phyloP scores from a whole-genome alignment of 2,797 vertebrate species.

The Channallabes apus region DNA sequence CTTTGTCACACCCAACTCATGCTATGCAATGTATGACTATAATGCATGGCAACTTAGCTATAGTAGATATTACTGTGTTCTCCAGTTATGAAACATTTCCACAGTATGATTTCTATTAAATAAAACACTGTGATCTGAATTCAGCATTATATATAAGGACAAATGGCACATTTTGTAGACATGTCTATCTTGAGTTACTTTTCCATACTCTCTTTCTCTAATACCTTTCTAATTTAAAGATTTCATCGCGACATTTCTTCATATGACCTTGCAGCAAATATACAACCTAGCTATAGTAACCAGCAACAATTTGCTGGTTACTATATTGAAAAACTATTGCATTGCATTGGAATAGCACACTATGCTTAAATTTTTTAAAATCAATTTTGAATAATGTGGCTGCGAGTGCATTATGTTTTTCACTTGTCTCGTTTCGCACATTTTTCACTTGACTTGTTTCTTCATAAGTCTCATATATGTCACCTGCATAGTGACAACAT shows the following conservation, averaged over 20 bases:
- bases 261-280: not conserved
- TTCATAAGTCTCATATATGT: conserved; percentile 1
- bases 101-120: not conserved
- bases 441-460: too few relatives aligned
- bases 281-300: not conserved
- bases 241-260: not conserved
- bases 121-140: not conserved
- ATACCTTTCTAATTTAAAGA: not conserved
- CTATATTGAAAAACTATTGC: not conserved
- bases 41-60: conserved; percentile 38
- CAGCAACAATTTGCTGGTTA: not conserved
- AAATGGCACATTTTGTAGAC: not conserved
- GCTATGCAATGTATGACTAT: conserved; percentile 40
- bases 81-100: not conserved
- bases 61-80: conserved; percentile 39
- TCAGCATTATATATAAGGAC: not conserved
- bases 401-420: not conserved
- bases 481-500: not conserved
- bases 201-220: not conserved
- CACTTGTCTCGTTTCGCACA: too few relatives aligned
- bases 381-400: not conserved
- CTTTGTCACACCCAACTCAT: conserved; percentile 54
- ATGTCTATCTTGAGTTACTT: not conserved
- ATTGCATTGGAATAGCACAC: not conserved
- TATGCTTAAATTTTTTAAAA: not conserved